Conservation (phyloP, 2,888 invertebrate species). For the Ceramica pisi region DNA sequence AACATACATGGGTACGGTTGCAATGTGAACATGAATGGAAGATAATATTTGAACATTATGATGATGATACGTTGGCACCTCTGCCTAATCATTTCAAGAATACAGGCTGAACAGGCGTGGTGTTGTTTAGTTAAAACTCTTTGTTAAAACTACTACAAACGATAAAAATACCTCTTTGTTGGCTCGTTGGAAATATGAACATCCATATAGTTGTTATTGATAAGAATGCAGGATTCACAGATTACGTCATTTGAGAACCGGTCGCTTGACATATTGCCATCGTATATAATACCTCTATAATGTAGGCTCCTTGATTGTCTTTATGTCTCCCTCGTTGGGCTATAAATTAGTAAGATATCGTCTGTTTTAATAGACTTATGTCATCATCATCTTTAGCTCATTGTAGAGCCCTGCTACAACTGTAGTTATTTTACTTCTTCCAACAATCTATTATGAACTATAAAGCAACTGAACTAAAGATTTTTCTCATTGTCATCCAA, state of each 20-base stretch:
- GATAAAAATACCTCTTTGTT: not conserved
- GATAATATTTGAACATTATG: too few species aligned
- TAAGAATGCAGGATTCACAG: conserved; percentile 29
- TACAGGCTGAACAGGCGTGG: too few species aligned
- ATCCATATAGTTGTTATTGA: conserved; percentile 24
- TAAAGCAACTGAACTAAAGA: too few species aligned
- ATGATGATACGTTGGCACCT: too few species aligned
- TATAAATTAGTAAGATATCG: conserved; percentile 15
- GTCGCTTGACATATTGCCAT: conserved; percentile 56
- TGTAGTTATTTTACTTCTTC: not conserved
- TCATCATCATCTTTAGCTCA: conserved; percentile 1
- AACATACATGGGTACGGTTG: too few species aligned
- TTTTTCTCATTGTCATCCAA: too few species aligned
- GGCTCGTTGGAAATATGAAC: not conserved
- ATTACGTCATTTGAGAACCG: conserved; percentile 53
- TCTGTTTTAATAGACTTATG: conserved; percentile 7
- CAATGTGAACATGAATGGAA: too few species aligned
- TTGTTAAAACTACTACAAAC: not conserved
- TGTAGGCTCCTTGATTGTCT: conserved; percentile 26
- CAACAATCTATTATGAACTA: too few species aligned
- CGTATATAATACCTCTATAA: conserved; percentile 17
- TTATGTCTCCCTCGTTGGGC: conserved; percentile 1
- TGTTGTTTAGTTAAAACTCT: not conserved
- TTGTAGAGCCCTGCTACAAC: not conserved
- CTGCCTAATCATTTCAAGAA: too few species aligned